Evolutionary conservation across 2,113 vertebrate species (phyloP).

Genomic region (Ramphastos sulfuratus): DNA sequence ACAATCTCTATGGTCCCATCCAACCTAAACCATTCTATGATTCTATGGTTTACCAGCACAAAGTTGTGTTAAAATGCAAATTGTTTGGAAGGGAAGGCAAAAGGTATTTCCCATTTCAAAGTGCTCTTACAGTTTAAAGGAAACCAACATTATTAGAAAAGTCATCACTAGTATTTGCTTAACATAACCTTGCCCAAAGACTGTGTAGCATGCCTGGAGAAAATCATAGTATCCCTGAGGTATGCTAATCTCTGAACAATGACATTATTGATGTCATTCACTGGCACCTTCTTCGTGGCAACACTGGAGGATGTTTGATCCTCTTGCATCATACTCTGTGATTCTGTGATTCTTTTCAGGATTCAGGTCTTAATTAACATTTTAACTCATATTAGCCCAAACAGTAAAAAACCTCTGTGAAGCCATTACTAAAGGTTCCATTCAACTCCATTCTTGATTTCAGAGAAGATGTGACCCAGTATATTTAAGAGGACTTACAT

Average conservation of each 20-base stretch:
- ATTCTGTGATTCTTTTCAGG: neutral
- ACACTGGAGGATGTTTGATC: neutral
- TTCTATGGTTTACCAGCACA: neutral
- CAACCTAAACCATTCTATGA: too few species aligned
- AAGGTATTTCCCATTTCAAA: constrained; percentile 35
- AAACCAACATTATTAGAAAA: constrained; percentile 21
- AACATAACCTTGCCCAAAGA: constrained; percentile 37
- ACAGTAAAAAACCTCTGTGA: neutral
- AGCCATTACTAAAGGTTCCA: neutral
- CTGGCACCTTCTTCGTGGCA: neutral
- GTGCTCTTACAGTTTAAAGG: neutral
- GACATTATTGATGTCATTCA: neutral
- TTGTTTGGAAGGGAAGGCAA: neutral
- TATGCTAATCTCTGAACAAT: neutral
- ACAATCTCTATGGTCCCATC: too few species aligned
- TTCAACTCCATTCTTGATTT: neutral
- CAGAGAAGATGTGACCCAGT: neutral
- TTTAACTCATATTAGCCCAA: neutral
- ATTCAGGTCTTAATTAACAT: constrained; percentile 52
- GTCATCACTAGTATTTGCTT: constrained; percentile 34
- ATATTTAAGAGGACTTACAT: neutral
- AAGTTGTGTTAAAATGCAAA: neutral
- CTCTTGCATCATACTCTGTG: constrained; percentile 14
- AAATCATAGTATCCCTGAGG: neutral
- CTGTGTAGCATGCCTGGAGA: neutral